phyloP scores from a whole-genome alignment of 2,113 vertebrate genomes.

The Periophthalmus modestus region DNA sequence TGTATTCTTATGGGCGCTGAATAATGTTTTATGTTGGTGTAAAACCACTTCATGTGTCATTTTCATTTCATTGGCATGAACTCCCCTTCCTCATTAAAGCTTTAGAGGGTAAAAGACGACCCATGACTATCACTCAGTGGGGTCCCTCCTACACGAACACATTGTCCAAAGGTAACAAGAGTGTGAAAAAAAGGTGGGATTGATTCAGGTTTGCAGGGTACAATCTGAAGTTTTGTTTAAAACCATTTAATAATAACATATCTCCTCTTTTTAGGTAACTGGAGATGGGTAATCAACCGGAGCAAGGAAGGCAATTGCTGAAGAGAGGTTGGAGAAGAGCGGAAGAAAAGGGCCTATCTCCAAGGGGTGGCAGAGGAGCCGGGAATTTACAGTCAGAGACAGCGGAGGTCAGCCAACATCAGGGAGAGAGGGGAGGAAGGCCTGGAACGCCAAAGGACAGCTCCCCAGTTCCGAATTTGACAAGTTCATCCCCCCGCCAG shows the following conservation, averaged over 20 bases:
- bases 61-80: slow-evolving; percentile 61
- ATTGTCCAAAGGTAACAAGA: slow-evolving; percentile 74
- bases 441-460: slow-evolving; percentile 90
- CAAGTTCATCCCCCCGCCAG: slow-evolving; percentile 92
- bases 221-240: background rate
- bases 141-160: slow-evolving; percentile 66
- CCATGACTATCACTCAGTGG: slow-evolving; percentile 72
- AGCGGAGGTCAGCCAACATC: slow-evolving; percentile 95
- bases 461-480: slow-evolving; percentile 94
- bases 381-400: slow-evolving; percentile 98
- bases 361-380: slow-evolving; percentile 97
- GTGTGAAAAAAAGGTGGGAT: slow-evolving; percentile 65
- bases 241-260: slow-evolving; percentile 11
- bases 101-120: slow-evolving; percentile 74
- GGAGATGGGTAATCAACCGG: slow-evolving; percentile 98
- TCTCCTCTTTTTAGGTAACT: slow-evolving; percentile 77
- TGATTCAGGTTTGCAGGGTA: slow-evolving; percentile 18
- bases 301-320: slow-evolving; percentile 95
- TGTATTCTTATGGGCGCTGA: background rate
- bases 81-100: slow-evolving; percentile 60
- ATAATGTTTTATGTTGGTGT: slow-evolving; percentile 15
- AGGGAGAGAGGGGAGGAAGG: slow-evolving; percentile 86
- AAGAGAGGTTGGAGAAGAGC: no score
- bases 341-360: slow-evolving; percentile 95
- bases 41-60: slow-evolving; percentile 23